Base-by-base conservation (phyloP, 1,140 invertebrate species). In the Papilio polytes region DNA sequence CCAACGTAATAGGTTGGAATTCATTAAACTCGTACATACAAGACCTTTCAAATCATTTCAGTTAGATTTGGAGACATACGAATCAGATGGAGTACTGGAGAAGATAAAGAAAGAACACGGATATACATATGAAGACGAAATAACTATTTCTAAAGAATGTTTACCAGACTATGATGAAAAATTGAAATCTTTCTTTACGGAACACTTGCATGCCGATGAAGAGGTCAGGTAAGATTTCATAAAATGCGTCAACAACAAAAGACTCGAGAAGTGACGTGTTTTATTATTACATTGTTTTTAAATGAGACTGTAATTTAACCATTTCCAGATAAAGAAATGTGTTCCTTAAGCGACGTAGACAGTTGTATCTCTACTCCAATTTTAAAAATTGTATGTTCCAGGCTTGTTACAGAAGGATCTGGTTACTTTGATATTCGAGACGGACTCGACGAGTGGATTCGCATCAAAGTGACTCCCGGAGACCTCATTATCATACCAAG, bases 181-280 rank as follows among this genome's bases (percentile, higher is more conserved):
- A 96, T 89, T 99, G 9, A 98, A 98, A 91, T 96, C 95, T 8
- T 99, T 99, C 92, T 99, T 97, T 88, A 96, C 96, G 7, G 99
- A 99, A 92, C 99, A 99, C 95, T 95, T 99, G 72, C 99, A 99
- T 90, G 97, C 98, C 1, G 99, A 99, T 95, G 99, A 99, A 92
- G 99, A 99, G 95, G 99, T 99, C 85, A 97, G 99, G 73, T 96
- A 48, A 48, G 46, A 48, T 48, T 15, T 1, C 36, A 8, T 41
- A 41, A 41, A 0, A 41, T 41, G 36, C 36, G 7, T 41, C 36
- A 41, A 41, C 36, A 41, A 41, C 7, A 41, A 0, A 41, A 41
- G 1, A 41, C 7, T 41, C 36, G 7, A 41, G 36, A 41, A 7
- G 7, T 36, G 7, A 41, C 7, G 36, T 7, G 36, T 41, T 41